Evolutionary conservation across 2,888 invertebrate species (phyloP).

Genomic region (Seira musarum): DNA sequence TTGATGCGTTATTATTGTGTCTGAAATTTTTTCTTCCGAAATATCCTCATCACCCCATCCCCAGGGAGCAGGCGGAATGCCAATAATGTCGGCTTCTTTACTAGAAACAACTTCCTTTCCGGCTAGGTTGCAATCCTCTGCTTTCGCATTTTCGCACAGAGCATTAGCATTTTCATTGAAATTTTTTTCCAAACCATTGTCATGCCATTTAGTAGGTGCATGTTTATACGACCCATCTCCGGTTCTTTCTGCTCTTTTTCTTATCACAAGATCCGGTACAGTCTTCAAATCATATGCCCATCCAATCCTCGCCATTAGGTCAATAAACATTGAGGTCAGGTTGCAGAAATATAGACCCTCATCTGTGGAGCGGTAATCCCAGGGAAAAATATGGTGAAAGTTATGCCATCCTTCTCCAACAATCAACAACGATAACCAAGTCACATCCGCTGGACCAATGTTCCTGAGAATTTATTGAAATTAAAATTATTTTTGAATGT

Average conservation of each 20-base stretch:
- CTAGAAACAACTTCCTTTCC: too few species aligned
- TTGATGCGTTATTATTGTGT: too few species aligned
- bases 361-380: conserved; percentile 74
- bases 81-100: too few species aligned
- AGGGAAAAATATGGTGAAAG: conserved; percentile 75
- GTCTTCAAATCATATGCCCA: conserved; percentile 73
- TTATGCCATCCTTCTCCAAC: conserved; percentile 75
- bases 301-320: conserved; percentile 73
- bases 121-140: too few species aligned
- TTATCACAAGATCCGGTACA: conserved; percentile 71
- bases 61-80: too few species aligned
- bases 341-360: conserved; percentile 72
- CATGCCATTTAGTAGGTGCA: too few species aligned
- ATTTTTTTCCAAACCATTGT: too few species aligned
- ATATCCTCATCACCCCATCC: too few species aligned
- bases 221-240: conserved; percentile 71
- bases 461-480: conserved; percentile 43
- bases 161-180: too few species aligned
- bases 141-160: too few species aligned
- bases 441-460: conserved; percentile 67
- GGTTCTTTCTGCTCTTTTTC: conserved; percentile 71
- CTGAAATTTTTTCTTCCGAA: too few species aligned
- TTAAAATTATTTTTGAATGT: background rate
- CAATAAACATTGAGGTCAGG: conserved; percentile 74
- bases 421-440: conserved; percentile 66